phyloP scores from a whole-genome alignment of 2,888 invertebrate species.

The Theretra japonica region DNA sequence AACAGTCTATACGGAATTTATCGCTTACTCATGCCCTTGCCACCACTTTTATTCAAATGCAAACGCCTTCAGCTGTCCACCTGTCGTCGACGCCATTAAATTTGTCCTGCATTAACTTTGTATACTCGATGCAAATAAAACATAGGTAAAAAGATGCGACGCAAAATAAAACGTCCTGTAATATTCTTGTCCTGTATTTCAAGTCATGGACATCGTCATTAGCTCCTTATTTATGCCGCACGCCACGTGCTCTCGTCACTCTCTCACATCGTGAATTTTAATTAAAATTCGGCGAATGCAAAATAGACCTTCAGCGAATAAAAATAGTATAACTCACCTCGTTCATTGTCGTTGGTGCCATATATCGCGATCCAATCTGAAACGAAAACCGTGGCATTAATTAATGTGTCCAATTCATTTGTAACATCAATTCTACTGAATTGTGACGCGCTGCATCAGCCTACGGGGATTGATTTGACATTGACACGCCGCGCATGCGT shows the following conservation, averaged over 20 bases:
- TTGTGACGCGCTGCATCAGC: constrained; percentile 76
- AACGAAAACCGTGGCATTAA: constrained; percentile 53
- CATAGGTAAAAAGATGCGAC: constrained; percentile 2
- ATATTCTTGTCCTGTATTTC: neutral
- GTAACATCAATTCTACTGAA: constrained; percentile 49
- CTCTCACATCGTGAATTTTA: constrained; percentile 5
- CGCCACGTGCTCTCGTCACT: neutral
- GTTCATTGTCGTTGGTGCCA: constrained; percentile 46
- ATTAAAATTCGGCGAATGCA: constrained; percentile 7
- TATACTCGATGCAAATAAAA: constrained; percentile 8
- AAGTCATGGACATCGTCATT: constrained; percentile 1
- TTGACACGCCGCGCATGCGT: constrained; percentile 82
- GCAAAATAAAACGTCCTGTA: neutral
- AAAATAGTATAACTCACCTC: constrained; percentile 33
- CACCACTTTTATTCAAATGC: constrained; percentile 19
- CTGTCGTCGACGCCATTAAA: constrained; percentile 13
- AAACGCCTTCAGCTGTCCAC: constrained; percentile 13
- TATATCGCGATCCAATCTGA: constrained; percentile 48
- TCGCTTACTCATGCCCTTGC: constrained; percentile 18
- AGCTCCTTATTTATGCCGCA: neutral
- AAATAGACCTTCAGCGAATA: constrained; percentile 1
- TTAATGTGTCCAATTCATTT: constrained; percentile 48
- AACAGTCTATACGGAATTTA: constrained; percentile 13
- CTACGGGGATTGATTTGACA: constrained; percentile 84
- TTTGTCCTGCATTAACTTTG: neutral